These are phyloP conservation scores for Zygothrica quintamaculata DNA, from an alignment of 2,888 invertebrate species.

Conservation along the genomic window DNA sequence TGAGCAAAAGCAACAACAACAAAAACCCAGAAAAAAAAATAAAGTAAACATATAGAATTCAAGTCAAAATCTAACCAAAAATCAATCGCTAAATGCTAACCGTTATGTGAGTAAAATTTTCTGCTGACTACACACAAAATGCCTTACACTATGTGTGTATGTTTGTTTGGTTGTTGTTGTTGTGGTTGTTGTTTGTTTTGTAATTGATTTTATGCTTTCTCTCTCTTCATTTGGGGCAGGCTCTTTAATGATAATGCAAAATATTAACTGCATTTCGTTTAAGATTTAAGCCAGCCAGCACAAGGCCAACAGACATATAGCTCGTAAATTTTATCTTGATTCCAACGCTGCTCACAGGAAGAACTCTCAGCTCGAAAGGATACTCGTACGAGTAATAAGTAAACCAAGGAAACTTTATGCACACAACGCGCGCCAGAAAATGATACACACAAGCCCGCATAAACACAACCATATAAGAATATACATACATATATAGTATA, in stretches of 20 bases:
- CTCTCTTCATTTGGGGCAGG: too few relatives aligned
- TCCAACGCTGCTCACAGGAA: constrained; percentile 42
- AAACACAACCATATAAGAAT: background rate
- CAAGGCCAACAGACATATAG: constrained; percentile 18
- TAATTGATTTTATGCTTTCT: constrained; percentile 38
- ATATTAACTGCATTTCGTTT: constrained; percentile 40
- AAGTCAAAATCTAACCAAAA: constrained; percentile 38
- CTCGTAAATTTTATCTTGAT: constrained; percentile 45
- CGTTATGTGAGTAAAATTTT: constrained; percentile 34
- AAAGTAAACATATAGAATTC: background rate
- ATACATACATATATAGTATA: constrained; percentile 5
- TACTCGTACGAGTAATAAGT: constrained; percentile 56
- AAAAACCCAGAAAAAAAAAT: constrained; percentile 21
- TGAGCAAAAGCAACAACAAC: constrained; percentile 33
- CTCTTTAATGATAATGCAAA: constrained; percentile 45
- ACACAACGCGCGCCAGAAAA: constrained; percentile 27
- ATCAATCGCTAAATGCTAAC: constrained; percentile 60
- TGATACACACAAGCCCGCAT: constrained; percentile 3
- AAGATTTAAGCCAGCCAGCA: constrained; percentile 28
- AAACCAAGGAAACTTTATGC: constrained; percentile 48
- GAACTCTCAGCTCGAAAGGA: constrained; percentile 47
- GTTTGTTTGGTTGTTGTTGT: constrained; percentile 30
- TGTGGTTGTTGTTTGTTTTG: constrained; percentile 9
- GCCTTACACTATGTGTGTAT: constrained; percentile 5
- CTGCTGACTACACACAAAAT: constrained; percentile 40